Evolutionary conservation across 2,888 invertebrate species (phyloP).

Genomic region (Loripinus fragilis): DNA sequence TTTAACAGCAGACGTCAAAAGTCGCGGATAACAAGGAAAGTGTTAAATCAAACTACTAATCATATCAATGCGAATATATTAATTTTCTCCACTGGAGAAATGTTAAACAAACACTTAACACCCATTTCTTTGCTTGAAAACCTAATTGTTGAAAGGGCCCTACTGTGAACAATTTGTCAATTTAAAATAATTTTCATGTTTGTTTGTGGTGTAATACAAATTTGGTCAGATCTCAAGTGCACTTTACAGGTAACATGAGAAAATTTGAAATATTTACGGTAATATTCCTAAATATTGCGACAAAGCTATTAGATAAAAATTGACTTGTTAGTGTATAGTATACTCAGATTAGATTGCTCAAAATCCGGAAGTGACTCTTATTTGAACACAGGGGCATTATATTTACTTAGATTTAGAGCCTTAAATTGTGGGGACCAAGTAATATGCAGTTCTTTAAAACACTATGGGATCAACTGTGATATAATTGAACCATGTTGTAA

Average conservation of each 20-base stretch:
- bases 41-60: too few species aligned
- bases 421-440: too few species aligned
- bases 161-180: background rate
- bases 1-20: too few species aligned
- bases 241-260: background rate
- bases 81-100: background rate
- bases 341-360: background rate
- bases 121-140: constrained; percentile 6
- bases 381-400: too few species aligned
- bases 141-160: background rate
- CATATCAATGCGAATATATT: background rate
- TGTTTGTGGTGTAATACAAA: constrained; percentile 9
- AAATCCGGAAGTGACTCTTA: background rate
- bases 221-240: background rate
- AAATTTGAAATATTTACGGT: background rate
- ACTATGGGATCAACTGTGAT: too few species aligned
- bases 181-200: background rate
- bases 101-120: constrained; percentile 7
- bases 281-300: background rate
- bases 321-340: background rate
- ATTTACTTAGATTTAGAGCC: too few species aligned
- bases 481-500: too few species aligned
- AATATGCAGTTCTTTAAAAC: too few species aligned
- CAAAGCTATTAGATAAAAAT: background rate
- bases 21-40: too few species aligned